A percentile compares a stretch with the other conserved stretches of the same genome.
Conservation (phyloP, 2,888 invertebrate genomes). For the Stenoptilia bipunctidactyla region DNA sequence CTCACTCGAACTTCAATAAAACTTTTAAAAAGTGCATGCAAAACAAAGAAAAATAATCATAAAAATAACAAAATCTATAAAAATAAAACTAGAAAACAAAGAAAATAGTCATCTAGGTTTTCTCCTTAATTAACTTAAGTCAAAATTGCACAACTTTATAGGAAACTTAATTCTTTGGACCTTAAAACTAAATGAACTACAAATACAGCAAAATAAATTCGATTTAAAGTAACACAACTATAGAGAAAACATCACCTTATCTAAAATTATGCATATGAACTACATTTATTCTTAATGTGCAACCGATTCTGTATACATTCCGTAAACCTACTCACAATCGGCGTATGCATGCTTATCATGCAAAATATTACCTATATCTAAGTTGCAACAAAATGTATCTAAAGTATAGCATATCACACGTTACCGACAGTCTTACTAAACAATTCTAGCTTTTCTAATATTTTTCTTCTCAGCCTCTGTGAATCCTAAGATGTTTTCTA, state of each 20-base stretch:
- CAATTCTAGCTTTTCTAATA: conserved; percentile 78
- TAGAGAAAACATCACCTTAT: conserved; percentile 27
- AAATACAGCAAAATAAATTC: conserved; percentile 41
- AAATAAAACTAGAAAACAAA: conserved; percentile 31
- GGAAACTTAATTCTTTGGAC: conserved; percentile 58
- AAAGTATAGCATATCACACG: conserved; percentile 45
- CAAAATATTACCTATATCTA: conserved; percentile 37
- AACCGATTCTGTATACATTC: conserved; percentile 32
- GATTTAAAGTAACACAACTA: conserved; percentile 30
- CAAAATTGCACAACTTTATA: conserved; percentile 52
- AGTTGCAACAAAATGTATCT: conserved; percentile 25
- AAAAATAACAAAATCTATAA: conserved; percentile 24
- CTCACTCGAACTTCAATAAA: neutral
- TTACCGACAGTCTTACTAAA: conserved; percentile 48
- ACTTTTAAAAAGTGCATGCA: conserved; percentile 17
- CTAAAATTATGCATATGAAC: conserved; percentile 21
- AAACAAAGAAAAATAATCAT: conserved; percentile 30
- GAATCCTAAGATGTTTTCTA: conserved; percentile 92
- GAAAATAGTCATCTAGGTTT: conserved; percentile 23
- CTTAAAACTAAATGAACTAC: conserved; percentile 54
- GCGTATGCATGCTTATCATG: conserved; percentile 16
- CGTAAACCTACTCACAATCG: conserved; percentile 17
- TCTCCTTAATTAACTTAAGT: conserved; percentile 29
- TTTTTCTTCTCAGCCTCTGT: conserved; percentile 84
- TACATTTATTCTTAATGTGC: conserved; percentile 18